A percentile compares a stretch with the other conserved stretches of the same genome.
These are phyloP conservation scores for Sakesphorus luctuosus DNA, from an alignment of 2,113 vertebrate genomes.

Conservation along the genomic window DNA sequence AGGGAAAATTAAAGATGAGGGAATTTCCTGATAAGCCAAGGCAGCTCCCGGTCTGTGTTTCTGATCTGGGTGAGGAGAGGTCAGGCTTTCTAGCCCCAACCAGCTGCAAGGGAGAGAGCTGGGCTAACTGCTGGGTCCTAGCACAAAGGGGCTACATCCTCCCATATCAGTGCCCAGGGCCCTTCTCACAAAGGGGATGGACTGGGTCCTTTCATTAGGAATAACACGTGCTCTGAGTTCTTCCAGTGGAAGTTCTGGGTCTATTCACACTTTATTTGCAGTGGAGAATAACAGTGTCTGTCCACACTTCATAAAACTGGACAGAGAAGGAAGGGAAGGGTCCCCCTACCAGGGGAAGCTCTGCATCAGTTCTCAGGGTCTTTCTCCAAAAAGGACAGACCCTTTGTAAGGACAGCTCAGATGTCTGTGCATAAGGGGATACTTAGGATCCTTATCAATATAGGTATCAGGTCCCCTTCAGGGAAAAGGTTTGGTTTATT, in stretches of 20 bases:
- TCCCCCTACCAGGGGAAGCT: neutral
- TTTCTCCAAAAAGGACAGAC: neutral
- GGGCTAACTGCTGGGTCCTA: neutral
- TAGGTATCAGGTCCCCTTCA: accelerated
- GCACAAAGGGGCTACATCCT: accelerated
- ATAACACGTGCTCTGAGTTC: neutral
- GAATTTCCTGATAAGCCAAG: slow-evolving; percentile 48
- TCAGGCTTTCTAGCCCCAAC: neutral
- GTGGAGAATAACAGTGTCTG: neutral
- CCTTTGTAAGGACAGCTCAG: neutral
- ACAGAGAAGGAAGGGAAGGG: neutral
- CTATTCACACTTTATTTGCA: neutral
- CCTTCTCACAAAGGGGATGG: neutral
- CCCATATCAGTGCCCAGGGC: neutral
- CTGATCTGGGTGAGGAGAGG: slow-evolving; percentile 18
- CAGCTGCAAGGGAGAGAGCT: neutral
- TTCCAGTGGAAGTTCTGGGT: neutral
- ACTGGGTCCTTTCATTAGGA: neutral
- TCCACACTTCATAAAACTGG: neutral
- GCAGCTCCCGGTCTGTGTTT: neutral
- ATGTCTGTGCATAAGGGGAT: neutral
- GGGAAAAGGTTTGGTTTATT: neutral
- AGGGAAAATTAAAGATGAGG: slow-evolving; percentile 61
- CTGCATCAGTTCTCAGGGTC: neutral
- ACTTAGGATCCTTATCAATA: neutral